A percentile compares a stretch with the other conserved stretches of the same genome.
phyloP scores from a whole-genome alignment of 2,113 vertebrate genomes.

The Tachuris rubrigastra region DNA sequence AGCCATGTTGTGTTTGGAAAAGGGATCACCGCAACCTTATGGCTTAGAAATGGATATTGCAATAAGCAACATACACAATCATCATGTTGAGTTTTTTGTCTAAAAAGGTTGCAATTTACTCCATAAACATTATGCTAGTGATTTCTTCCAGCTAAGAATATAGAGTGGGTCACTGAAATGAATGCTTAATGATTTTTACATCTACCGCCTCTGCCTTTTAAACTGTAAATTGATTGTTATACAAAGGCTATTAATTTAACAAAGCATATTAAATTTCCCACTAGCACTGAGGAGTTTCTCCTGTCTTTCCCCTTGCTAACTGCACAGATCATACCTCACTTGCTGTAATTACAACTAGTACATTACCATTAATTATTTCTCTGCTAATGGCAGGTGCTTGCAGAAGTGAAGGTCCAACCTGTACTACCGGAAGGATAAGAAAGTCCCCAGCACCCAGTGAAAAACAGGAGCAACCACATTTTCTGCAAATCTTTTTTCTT shows the following conservation, averaged over 20 bases:
- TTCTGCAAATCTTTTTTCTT: background rate
- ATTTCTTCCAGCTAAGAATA: background rate
- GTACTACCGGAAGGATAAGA: background rate
- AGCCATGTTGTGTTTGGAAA: background rate
- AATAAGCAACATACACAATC: background rate
- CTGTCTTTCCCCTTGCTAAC: constrained; percentile 8
- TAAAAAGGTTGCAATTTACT: background rate
- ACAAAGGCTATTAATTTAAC: constrained; percentile 50
- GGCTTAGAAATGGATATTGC: background rate
- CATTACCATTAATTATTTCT: constrained; percentile 24
- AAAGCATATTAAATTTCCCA: constrained; percentile 28
- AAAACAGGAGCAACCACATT: background rate
- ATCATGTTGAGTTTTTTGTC: background rate
- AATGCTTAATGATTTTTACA: constrained; percentile 31
- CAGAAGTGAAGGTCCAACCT: background rate
- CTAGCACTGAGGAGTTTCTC: constrained; percentile 6
- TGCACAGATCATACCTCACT: background rate
- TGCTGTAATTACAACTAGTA: constrained; percentile 19
- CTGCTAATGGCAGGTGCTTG: background rate
- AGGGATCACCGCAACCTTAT: background rate
- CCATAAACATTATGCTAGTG: background rate
- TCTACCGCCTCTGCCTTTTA: constrained; percentile 30
- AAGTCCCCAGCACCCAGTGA: background rate
- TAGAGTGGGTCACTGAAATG: background rate
- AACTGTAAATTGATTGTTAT: constrained; percentile 34